phyloP scores from a whole-genome alignment of 2,888 invertebrate genomes.

The Eupelmus urozonus region DNA sequence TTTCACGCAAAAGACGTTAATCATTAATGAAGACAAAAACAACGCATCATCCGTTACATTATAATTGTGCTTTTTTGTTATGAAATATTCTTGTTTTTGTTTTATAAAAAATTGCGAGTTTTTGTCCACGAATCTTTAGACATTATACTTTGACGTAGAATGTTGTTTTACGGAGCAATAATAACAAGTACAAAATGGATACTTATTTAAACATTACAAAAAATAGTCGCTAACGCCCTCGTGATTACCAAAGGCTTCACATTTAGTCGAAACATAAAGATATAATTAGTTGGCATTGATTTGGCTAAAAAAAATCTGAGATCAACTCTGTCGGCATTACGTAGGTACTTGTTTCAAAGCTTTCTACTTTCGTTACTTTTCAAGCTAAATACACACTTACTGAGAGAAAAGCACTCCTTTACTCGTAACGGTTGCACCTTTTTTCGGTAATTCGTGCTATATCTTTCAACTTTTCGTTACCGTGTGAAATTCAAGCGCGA shows the following conservation, averaged over 20 bases:
- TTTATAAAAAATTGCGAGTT: slow-evolving; percentile 16
- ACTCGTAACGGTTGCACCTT: slow-evolving; percentile 6
- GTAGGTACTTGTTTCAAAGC: slow-evolving; percentile 30
- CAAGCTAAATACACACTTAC: slow-evolving; percentile 40
- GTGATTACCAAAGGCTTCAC: neutral
- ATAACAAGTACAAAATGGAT: slow-evolving; percentile 52
- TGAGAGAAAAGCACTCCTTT: slow-evolving; percentile 20
- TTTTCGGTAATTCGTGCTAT: slow-evolving; percentile 25
- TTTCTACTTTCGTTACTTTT: slow-evolving; percentile 38
- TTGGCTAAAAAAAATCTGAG: slow-evolving; percentile 40
- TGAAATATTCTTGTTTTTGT: slow-evolving; percentile 26
- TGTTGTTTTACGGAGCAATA: slow-evolving; percentile 31
- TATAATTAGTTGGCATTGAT: slow-evolving; percentile 22
- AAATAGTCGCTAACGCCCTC: slow-evolving; percentile 31
- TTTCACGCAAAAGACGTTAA: slow-evolving; percentile 5
- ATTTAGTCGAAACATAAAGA: slow-evolving; percentile 16
- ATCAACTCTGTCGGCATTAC: slow-evolving; percentile 24
- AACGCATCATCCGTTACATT: neutral
- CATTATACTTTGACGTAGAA: slow-evolving; percentile 12
- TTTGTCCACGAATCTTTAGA: slow-evolving; percentile 10
- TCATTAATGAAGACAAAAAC: slow-evolving; percentile 6
- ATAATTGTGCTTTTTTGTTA: neutral
- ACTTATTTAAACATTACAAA: slow-evolving; percentile 46
- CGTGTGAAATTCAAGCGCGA: slow-evolving; percentile 38
- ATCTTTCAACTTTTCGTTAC: slow-evolving; percentile 8